Evolutionary conservation across 2,797 vertebrate genomes (phyloP), one percentile per base, ranked within the genome.

Genomic region (Myotis daubentonii): DNA sequence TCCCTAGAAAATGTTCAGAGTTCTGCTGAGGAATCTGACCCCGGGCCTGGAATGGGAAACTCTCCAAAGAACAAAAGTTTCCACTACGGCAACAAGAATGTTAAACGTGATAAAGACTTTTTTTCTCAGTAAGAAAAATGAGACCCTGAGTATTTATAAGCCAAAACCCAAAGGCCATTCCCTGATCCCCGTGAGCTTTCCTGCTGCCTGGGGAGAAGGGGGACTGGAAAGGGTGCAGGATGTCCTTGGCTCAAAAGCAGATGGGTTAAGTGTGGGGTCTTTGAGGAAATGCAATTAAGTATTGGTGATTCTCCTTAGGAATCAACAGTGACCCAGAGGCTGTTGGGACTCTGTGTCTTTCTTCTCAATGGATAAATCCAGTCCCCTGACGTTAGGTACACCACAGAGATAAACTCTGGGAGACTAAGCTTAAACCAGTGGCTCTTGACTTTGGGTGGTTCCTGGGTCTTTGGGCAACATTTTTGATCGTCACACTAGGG

Each of bases 81-180:
- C 97, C 97, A 97, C 97, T 97, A 79, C 70, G 16, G 93, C 96
- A 96, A 96, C 90, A 97, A 95, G 94, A 97, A 97, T 97, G 97
- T 91, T 94, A 95, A 96, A 97, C 83, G 96, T 8, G 89, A 92
- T 80, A 85, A 84, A 91, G 75, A 84, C 68, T 70, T 6, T 85
- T 74, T 80, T 55, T 79, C 92, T 97, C 92, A 91, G 92, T 94
- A 87, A 92, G 89, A 93, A 95, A 95, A 95, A 94, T 79, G 94
- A 94, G 93, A 95, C 71, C 91, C 68, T 0, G 81, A 95, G 86
- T 96, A 96, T 97, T 97, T 97, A 96, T 96, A 98, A 98, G 82
- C 87, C 81, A 83, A 93, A 89, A 96, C 65, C 79, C 80, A 94
- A 94, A 95, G 80, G 76, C 93, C 90, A 94, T 91, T 93, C 90